phyloP scores from a whole-genome alignment of 1,140 invertebrate genomes.

The Panagrolaimus sp. region DNA sequence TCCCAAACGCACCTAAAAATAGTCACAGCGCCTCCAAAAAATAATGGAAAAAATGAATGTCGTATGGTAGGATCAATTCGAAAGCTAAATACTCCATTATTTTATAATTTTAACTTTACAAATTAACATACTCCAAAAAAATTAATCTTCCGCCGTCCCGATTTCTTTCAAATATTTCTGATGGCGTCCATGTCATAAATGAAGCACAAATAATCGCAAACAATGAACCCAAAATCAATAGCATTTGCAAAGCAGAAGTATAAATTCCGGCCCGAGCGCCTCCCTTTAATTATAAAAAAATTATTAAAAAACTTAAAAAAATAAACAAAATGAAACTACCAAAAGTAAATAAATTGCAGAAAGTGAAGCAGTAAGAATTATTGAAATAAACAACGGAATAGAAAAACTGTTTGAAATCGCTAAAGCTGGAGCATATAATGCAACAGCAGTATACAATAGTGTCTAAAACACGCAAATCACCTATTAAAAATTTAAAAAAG shows the following conservation, averaged over 20 bases:
- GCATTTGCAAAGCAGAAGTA: conserved; percentile 49
- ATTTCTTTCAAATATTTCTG: conserved; percentile 6
- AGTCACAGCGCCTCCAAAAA: conserved; percentile 39
- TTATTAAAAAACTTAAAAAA: conserved; percentile 1
- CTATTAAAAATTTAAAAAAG: too few relatives aligned
- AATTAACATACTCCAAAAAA: conserved; percentile 27
- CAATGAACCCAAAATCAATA: conserved; percentile 36
- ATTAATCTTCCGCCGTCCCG: conserved; percentile 12
- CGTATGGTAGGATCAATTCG: conserved; percentile 43
- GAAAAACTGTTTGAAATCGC: conserved; percentile 31
- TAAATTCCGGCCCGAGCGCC: conserved; percentile 46
- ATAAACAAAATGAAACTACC: conserved; percentile 16
- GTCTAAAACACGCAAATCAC: too few relatives aligned
- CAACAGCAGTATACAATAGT: conserved; percentile 41
- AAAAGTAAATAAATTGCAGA: conserved; percentile 43
- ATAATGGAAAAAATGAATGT: conserved; percentile 34
- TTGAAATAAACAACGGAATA: conserved; percentile 30
- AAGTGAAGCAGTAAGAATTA: conserved; percentile 37
- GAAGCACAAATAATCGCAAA: conserved; percentile 29
- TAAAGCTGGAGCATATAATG: conserved; percentile 45
- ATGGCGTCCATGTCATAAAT: conserved; percentile 20
- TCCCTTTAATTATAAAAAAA: conserved; percentile 31
- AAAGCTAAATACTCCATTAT: conserved; percentile 34
- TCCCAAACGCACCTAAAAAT: conserved; percentile 15
- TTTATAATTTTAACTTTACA: background rate